Evolutionary conservation across 2,797 vertebrate species (phyloP), one percentile per base, ranked within the genome.

Genomic region (Rhodeus uyekii): DNA sequence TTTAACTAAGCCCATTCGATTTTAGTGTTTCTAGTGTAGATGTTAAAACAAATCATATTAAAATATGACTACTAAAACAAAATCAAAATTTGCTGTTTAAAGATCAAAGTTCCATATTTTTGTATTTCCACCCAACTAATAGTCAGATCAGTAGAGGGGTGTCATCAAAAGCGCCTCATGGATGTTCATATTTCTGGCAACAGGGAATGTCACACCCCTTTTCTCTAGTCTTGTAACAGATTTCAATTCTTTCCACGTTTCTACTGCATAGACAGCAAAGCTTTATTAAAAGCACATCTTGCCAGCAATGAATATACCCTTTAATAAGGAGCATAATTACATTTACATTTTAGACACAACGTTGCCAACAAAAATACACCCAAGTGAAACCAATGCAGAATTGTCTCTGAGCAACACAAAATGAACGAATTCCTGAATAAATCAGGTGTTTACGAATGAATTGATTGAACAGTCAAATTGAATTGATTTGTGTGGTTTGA

Each of bases 311-410:
- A 46, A 46, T 69, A 19, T 8, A 12, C 24, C 39, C 24, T 69
- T 69, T 19, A 69, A 29, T 69, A 46, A 69, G 10, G 42, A 69
- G 24, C 16, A 19, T 46, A 46, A 69, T 69, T 69, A 32, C 42
- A 69, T 69, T 69, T 69, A 46, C 42, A 69, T 69, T 46, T 69
- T 69, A 69, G 42, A 71, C n/a, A 68, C 67, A 29, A 10, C 27
- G 12, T 3, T 69, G 24, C 27, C 24, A 32, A 46, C 29, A 5
- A 32, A 48, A 71, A 71, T 27, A 29, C 8, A 32, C 48, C 42
- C 27, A 32, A 71, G 29, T 48, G 42, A 32, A 48, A 14, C 42
- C 44, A 71, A 71, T 18, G 9, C 18, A 71, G 27, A 71, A 71
- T 13, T 22, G 42, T 50, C 9, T 19, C 29, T 8, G 18, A 72